Conservation (phyloP, 2,797 vertebrate genomes). For the Sebastolobus alascanus region DNA sequence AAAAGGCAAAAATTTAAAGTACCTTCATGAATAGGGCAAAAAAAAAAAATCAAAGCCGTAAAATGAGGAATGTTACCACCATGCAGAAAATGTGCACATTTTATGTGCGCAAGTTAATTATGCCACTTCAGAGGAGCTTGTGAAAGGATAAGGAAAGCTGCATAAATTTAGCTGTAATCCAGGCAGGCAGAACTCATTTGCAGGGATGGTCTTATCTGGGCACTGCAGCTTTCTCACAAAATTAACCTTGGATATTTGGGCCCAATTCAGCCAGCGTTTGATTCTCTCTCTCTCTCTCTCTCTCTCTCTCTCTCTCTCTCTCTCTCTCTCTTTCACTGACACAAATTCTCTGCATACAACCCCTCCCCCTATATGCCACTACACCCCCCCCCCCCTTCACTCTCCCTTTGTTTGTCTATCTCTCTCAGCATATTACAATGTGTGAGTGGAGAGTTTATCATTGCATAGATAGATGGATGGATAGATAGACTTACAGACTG, state of each 20-base stretch:
- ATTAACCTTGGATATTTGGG: conserved; percentile 99
- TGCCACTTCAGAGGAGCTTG: conserved; percentile 99
- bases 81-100: conserved; percentile 99
- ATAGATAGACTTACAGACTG: conserved; percentile 24
- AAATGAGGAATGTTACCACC: conserved; percentile 97
- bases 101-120: conserved; percentile 99
- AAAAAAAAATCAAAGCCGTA: conserved; percentile 88
- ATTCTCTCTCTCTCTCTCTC: conserved; percentile 87
- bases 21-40: conserved; percentile 90
- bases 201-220: conserved; percentile 99
- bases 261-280: conserved; percentile 99
- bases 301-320: conserved; percentile 54
- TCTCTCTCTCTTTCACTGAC: conserved; percentile 35
- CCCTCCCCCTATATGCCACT: conserved; percentile 73
- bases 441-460: conserved; percentile 88
- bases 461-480: conserved; percentile 68
- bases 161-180: conserved; percentile 99
- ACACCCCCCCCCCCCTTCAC: conserved; percentile 24
- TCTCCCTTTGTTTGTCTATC: conserved; percentile 48
- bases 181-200: conserved; percentile 99
- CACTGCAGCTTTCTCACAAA: conserved; percentile 99
- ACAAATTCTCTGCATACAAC: conserved; percentile 66
- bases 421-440: conserved; percentile 51
- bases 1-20: conserved; percentile 88
- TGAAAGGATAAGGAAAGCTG: conserved; percentile 99